Base-by-base conservation (phyloP, 2,888 invertebrate genomes). In the Eugnorisma glareosa region DNA sequence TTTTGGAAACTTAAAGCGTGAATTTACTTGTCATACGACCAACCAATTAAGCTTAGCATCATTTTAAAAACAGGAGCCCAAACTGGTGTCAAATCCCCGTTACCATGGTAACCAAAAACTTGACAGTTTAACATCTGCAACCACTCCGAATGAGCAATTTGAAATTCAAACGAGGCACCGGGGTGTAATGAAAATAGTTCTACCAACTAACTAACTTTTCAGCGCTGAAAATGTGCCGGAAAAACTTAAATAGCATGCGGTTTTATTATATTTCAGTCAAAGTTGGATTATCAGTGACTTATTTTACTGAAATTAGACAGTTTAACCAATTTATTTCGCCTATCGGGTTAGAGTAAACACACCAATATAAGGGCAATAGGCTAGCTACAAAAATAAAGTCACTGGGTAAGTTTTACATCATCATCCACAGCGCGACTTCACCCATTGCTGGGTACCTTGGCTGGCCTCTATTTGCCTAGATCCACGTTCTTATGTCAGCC, bases 131-230 rank as follows among this genome's bases (percentile, higher is more conserved):
- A 76, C 77, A 76, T 66, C 68, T 59, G 64, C 59, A 80, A 61
- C 31, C 64, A 57, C 68, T 57, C 31, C 40, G 59, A 80, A 69
- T 66, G 71, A 75, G 66, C 61, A 57, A 69, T 72, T 75, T 82
- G 71, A 85, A 85, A 69, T 68, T 77, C 43, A 68, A 82, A 83
- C 71, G 64, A 77, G 73, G 28, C 51, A 64, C 45, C 40, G 40
- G 66, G 59, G 61, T 68, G 54, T 82, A 77, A 82, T 77, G 83
- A 75, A 85, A 77, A 83, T 83, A 83, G 86, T 83, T 85, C 74
- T n/a, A 57, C 35, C 13, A 77, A 74, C 69, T 85, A 82, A 82
- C 75, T 82, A 82, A 72, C 68, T 69, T 76, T 83, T 78, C 40
- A 77, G 59, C 40, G 67, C 66, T 68, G 37, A 59, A 85, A 83